Evolutionary conservation across 2,113 vertebrate species (phyloP), one percentile per base, ranked within the genome.

Genomic region (Myotis lucifugus): DNA sequence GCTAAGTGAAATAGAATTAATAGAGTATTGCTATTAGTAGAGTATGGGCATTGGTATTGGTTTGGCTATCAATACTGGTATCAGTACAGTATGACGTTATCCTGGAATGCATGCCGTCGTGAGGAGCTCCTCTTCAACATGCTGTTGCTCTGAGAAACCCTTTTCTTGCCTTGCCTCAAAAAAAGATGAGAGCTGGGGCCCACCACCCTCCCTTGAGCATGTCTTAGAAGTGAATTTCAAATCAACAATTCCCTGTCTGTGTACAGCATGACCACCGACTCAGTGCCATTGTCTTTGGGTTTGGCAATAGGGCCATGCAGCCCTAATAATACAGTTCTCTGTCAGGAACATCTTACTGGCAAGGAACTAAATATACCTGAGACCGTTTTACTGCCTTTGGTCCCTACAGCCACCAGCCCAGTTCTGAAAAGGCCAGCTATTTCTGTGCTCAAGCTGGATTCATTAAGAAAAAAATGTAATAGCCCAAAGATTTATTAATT

Each of bases 361-460:
- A 77, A 91, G 12, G 21, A 88, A 27, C 4, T 27, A 76, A 34
- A 46, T 42, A 46, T 5, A 54, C n/a, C 29, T 50, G 21, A 76
- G 66, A 88, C 8, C 5, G 25, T 81, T 67, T 70, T 21, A 61
- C 42, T 37, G 54, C 11, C 56, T 69, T 95, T 37, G 34, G 17
- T 72, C 50, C 37, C 50, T 40, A 50, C 8, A 82, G 54, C 32
- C 52, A 83, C 40, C 56, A 85, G 29, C 6, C 69, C 46, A 61
- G 17, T 46, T 77, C 93, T 88, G 25, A 72, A 95, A 93, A 93
- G 56, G 46, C 19, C 48, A 74, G 17, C 29, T 79, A 64, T 74
- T 88, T 95, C 54, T 91, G 25, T 25, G 17, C 32, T 72, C 11
- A 27, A 50, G 21, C 13, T 84, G 21, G n/a, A 32, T 54, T 70